These are phyloP conservation scores for Drosophila mimica DNA, from an alignment of 2,888 invertebrate genomes.

Conservation along the genomic window DNA sequence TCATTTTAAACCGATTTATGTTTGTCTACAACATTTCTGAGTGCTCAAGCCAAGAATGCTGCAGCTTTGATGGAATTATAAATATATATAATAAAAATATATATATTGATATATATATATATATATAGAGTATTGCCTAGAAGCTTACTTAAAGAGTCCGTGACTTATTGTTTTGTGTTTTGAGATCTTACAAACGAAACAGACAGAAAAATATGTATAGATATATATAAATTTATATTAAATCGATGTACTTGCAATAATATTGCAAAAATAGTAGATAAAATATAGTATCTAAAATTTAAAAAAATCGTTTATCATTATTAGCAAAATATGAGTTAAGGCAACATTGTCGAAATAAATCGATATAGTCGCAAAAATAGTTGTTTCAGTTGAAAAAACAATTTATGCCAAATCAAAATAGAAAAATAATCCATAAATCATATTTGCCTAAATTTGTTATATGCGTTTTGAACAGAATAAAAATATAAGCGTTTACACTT, in stretches of 20 bases:
- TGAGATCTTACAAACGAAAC: background rate
- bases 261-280: background rate
- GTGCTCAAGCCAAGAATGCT: background rate
- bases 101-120: background rate
- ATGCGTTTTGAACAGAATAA: background rate
- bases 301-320: background rate
- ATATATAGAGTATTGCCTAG: background rate
- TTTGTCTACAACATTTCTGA: slow-evolving; percentile 38
- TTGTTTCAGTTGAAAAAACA: background rate
- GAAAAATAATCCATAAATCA: background rate
- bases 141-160: background rate
- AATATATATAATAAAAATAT: background rate
- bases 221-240: too few relatives aligned
- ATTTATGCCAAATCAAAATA: background rate
- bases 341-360: background rate
- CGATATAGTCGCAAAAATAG: background rate
- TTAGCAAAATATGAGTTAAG: background rate
- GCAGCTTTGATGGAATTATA: slow-evolving; percentile 9
- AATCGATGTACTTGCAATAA: background rate
- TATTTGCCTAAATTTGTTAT: background rate
- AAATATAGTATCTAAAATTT: background rate
- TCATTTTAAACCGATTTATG: slow-evolving; percentile 63
- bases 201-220: background rate
- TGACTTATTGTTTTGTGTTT: background rate
- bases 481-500: background rate